Percentiles rank a stretch among this genome's conserved stretches.
Evolutionary conservation across 2,888 invertebrate genomes (phyloP).

Genomic region (Erpobdella octoculata): DNA sequence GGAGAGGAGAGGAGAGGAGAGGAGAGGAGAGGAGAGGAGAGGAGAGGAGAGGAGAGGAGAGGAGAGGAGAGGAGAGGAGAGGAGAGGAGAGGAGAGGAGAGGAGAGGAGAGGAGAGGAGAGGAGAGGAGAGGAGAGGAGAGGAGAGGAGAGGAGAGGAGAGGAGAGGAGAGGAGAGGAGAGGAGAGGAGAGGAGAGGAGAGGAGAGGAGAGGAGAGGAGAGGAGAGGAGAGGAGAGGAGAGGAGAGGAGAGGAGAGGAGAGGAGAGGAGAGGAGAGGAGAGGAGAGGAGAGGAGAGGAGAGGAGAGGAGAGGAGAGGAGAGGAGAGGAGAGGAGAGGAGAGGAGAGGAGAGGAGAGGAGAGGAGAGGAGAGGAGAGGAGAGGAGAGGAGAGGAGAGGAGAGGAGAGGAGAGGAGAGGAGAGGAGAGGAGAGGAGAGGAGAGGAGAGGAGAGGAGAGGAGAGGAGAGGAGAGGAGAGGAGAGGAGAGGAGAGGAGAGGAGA

Average conservation of each 20-base stretch:
- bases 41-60: background rate
- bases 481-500: background rate
- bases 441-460: background rate
- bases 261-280: background rate
- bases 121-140: background rate
- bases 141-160: constrained; percentile 2
- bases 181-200: background rate
- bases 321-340: too few species aligned
- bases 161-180: constrained; percentile 13
- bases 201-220: background rate
- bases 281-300: background rate
- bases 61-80: background rate
- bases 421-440: background rate
- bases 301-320: too few species aligned
- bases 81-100: background rate
- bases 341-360: too few species aligned
- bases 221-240: background rate
- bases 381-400: too few species aligned
- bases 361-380: too few species aligned
- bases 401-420: too few species aligned
- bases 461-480: background rate
- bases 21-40: background rate
- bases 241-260: background rate
- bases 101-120: background rate
- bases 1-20: background rate